These are phyloP conservation scores for Sepioteuthis lessoniana DNA, from an alignment of 2,888 invertebrate species.

Conservation along the genomic window DNA sequence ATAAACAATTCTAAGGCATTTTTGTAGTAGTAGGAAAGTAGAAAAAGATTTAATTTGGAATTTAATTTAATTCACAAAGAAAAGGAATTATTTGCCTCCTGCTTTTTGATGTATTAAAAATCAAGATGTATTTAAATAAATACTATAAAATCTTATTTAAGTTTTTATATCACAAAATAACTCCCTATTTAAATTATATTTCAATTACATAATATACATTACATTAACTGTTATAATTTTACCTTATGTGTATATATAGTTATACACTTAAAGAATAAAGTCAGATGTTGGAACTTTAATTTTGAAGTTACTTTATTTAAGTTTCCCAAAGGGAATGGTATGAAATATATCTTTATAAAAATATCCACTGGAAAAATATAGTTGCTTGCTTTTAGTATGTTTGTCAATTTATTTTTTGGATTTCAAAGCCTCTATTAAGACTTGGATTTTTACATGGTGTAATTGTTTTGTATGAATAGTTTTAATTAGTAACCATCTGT, in stretches of 20 bases:
- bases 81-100: neutral
- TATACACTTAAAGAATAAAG: neutral
- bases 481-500: conserved; percentile 24
- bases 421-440: neutral
- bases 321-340: too few relatives aligned
- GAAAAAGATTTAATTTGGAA: neutral
- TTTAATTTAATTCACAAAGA: neutral
- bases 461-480: neutral
- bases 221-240: neutral
- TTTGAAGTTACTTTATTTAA: neutral
- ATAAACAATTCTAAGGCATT: too few relatives aligned
- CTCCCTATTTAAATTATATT: neutral
- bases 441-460: neutral
- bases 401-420: too few relatives aligned
- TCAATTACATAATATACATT: too few relatives aligned
- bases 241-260: neutral
- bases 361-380: too few relatives aligned
- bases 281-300: neutral
- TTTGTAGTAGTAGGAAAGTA: neutral
- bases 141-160: neutral
- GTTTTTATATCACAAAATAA: neutral
- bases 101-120: too few relatives aligned
- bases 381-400: neutral
- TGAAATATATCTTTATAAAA: too few relatives aligned
- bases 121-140: neutral